Conservation (phyloP, 2,797 vertebrate genomes). For the Semaprochilodus insignis region DNA sequence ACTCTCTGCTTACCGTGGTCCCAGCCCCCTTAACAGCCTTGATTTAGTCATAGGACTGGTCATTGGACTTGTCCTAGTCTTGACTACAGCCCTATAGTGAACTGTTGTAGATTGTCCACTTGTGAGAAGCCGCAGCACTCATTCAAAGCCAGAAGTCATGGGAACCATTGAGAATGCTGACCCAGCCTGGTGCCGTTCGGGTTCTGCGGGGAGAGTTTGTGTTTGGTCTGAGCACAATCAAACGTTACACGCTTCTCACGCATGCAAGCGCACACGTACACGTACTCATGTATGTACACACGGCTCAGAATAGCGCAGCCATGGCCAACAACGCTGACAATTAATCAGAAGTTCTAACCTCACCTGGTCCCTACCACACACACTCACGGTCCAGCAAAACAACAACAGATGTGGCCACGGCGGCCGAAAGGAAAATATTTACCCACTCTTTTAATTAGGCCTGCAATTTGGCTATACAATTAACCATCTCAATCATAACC, state of each 20-base stretch:
- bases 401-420: constrained; percentile 65
- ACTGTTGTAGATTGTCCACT: not conserved
- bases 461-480: constrained; percentile 75
- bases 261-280: not conserved
- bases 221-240: constrained; percentile 37
- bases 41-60: too few relatives aligned
- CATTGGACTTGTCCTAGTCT: too few relatives aligned
- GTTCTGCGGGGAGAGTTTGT: not conserved
- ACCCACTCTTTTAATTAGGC: constrained; percentile 75
- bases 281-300: not conserved
- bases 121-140: not conserved
- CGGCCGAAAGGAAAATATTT: constrained; percentile 78
- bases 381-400: constrained; percentile 55
- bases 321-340: constrained; percentile 12
- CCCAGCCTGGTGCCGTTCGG: not conserved
- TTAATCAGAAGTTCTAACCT: constrained; percentile 39
- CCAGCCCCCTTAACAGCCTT: too few relatives aligned
- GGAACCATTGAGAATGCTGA: not conserved
- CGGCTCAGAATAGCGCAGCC: not conserved
- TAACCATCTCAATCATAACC: constrained; percentile 77
- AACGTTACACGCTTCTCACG: constrained; percentile 28
- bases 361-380: constrained; percentile 36
- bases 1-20: too few relatives aligned
- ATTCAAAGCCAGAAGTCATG: not conserved
- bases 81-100: too few relatives aligned